phyloP scores from a whole-genome alignment of 53 echinoderm and acorn worm genomes.

The Crossaster papposus region DNA sequence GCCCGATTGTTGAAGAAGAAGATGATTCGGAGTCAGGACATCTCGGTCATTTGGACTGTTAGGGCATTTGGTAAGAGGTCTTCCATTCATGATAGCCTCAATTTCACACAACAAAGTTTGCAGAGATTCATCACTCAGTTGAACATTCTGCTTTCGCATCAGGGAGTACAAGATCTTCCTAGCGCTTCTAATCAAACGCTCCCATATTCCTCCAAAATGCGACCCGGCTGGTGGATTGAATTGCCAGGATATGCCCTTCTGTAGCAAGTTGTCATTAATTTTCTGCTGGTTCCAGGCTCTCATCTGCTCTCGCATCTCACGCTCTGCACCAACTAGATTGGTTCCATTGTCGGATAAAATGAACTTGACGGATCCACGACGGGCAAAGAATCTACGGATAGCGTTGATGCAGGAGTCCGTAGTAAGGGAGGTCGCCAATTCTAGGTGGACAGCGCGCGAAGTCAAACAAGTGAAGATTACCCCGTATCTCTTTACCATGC shows the following conservation, averaged over 20 bases:
- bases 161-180: constrained; percentile 65
- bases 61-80: constrained; percentile 56
- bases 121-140: constrained; percentile 39
- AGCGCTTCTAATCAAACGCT: constrained; percentile 64
- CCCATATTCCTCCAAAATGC: constrained; percentile 78
- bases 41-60: constrained; percentile 45
- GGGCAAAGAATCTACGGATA: constrained; percentile 54
- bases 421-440: constrained; percentile 41
- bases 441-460: constrained; percentile 58
- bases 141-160: constrained; percentile 52
- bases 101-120: constrained; percentile 56
- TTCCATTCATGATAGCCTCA: constrained; percentile 59
- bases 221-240: constrained; percentile 72
- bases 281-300: constrained; percentile 48
- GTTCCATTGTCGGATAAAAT: constrained; percentile 66
- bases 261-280: constrained; percentile 30
- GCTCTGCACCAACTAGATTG: constrained; percentile 63
- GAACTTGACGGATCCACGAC: constrained; percentile 52
- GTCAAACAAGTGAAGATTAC: constrained; percentile 70
- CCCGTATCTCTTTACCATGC: constrained; percentile 54
- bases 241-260: constrained; percentile 56
- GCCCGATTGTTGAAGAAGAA: constrained; percentile 47
- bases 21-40: constrained; percentile 45
- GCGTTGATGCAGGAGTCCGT: constrained; percentile 63
- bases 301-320: constrained; percentile 50